Percentiles rank a stretch among this genome's conserved stretches.
phyloP scores from a whole-genome alignment of 2,888 invertebrate species.

The Callyntrura guangdongensis region DNA sequence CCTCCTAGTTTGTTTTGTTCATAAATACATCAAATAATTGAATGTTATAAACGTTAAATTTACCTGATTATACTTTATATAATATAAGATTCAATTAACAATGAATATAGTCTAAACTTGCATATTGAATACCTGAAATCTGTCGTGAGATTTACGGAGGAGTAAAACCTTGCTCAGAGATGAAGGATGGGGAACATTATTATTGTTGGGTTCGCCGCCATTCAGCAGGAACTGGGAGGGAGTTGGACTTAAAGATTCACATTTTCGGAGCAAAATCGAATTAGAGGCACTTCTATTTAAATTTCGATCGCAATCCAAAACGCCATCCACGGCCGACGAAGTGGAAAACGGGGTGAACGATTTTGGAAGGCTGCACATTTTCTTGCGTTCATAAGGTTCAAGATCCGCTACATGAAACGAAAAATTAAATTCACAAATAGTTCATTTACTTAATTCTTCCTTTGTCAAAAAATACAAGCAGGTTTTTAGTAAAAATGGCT shows the following conservation, averaged over 20 bases:
- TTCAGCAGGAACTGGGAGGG: slow-evolving; percentile 78
- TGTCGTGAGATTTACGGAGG: slow-evolving; percentile 78
- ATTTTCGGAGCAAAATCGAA: slow-evolving; percentile 82
- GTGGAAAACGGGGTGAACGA: slow-evolving; percentile 82
- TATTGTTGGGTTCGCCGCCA: slow-evolving; percentile 79
- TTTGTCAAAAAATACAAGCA: no score
- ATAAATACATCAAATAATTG: background rate
- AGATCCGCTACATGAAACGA: slow-evolving; percentile 64
- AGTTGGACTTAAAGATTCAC: slow-evolving; percentile 82
- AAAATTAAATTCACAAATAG: no score
- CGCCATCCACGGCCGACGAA: slow-evolving; percentile 72
- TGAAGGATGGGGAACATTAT: slow-evolving; percentile 76
- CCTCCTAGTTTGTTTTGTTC: slow-evolving; percentile 65
- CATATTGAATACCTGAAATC: slow-evolving; percentile 76
- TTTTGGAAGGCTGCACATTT: slow-evolving; percentile 83
- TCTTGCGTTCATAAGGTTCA: slow-evolving; percentile 81
- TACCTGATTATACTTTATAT: no score
- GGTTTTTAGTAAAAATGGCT: background rate
- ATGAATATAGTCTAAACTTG: no score
- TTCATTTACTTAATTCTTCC: no score
- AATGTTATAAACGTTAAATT: background rate
- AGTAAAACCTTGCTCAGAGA: slow-evolving; percentile 79
- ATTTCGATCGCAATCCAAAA: slow-evolving; percentile 76
- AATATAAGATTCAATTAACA: no score
- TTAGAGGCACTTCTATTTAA: slow-evolving; percentile 77